phyloP scores from a whole-genome alignment of 2,113 vertebrate genomes.

The Agapornis roseicollis region DNA sequence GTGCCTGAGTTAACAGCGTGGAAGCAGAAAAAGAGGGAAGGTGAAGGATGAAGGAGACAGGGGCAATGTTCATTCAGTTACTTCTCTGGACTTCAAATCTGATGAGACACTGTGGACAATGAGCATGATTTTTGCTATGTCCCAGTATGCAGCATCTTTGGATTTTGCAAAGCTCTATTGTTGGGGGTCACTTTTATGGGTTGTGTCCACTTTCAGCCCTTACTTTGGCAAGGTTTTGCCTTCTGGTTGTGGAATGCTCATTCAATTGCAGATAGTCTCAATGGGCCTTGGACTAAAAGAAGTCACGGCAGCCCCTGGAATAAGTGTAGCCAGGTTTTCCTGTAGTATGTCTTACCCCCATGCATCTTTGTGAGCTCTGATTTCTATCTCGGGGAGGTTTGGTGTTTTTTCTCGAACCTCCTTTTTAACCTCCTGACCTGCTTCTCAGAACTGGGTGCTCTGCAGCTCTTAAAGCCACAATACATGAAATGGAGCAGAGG shows the following conservation, averaged over 20 bases:
- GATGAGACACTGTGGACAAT: not conserved
- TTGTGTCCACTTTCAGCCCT: not conserved
- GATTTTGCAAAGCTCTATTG: not conserved
- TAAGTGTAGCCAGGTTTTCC: not conserved
- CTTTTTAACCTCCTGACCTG: conserved; percentile 36
- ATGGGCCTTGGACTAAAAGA: not conserved
- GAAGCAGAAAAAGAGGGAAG: not conserved
- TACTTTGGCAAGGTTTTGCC: not conserved
- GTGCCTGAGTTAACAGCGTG: not conserved
- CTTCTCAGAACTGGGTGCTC: conserved; percentile 23
- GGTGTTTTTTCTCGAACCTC: not conserved
- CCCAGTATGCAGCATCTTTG: not conserved
- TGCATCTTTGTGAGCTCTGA: not conserved
- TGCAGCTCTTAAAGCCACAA: conserved; percentile 8
- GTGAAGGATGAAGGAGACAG: not conserved
- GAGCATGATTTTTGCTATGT: fast-evolving
- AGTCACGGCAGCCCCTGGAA: not conserved
- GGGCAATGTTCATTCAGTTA: fast-evolving
- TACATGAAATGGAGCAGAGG: not conserved
- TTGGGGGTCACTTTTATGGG: fast-evolving
- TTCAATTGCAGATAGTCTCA: not conserved
- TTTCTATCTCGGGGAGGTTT: not conserved
- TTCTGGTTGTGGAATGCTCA: not conserved
- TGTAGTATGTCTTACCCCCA: not conserved
- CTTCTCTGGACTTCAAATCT: not conserved